A percentile compares a stretch with the other conserved stretches of the same genome.
phyloP scores from a whole-genome alignment of 2,797 vertebrate species.

The Lerista edwardsae region DNA sequence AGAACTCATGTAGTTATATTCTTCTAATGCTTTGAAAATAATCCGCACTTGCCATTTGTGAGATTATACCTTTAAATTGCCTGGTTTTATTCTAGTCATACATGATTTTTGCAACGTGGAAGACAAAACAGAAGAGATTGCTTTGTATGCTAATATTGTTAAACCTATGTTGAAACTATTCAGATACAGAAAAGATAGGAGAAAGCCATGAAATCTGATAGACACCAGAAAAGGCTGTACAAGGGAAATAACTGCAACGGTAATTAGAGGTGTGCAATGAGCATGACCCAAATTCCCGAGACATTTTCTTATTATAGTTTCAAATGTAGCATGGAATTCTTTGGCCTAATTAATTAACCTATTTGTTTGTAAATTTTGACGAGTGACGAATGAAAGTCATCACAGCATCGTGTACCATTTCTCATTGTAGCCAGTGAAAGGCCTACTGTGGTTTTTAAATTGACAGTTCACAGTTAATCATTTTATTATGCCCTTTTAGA shows the following conservation, averaged over 20 bases:
- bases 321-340: conserved; percentile 35
- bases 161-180: conserved; percentile 4
- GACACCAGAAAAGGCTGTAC: conserved; percentile 29
- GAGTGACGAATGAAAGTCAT: conserved; percentile 25
- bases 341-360: conserved; percentile 40
- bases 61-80: neutral
- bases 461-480: conserved; percentile 26
- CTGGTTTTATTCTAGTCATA: neutral
- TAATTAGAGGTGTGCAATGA: conserved; percentile 27
- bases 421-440: conserved; percentile 42
- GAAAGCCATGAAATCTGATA: conserved; percentile 39
- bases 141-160: neutral
- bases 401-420: conserved; percentile 35
- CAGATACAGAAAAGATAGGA: conserved; percentile 28
- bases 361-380: conserved; percentile 27
- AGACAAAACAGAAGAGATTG: neutral
- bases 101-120: neutral
- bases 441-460: conserved; percentile 32
- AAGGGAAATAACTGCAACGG: conserved; percentile 10
- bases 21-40: neutral
- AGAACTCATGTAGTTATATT: neutral
- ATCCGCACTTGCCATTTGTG: neutral
- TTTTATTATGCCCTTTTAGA: conserved; percentile 29
- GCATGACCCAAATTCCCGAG: conserved; percentile 28
- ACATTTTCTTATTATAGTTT: conserved; percentile 41